Evolutionary conservation across 2,113 vertebrate genomes (phyloP), one percentile per base, ranked within the genome.

Genomic region (Nanorana parkeri): DNA sequence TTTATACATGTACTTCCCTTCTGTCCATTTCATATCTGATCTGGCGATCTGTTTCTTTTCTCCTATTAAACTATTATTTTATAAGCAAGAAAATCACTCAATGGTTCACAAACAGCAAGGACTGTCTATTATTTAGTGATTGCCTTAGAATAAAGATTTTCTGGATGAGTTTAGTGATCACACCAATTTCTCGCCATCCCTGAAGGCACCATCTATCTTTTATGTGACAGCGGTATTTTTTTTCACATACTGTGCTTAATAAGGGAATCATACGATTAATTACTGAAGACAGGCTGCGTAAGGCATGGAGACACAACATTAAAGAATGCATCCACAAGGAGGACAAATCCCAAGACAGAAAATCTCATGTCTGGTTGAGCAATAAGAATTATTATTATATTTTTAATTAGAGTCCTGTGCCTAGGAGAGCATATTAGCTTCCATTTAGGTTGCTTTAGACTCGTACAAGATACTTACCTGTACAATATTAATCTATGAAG

Each of bases 191-290:
- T 77, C 41, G 23, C 36, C 60, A 28, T 52, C 61, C 61, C 75
- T 21, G 23, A 51, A 63, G 60, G 23, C 41, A 6, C 61, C 56
- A 65, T 77, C 41, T 77, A 51, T 77, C 75, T 77, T 65, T 51
- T 52, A 77, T 77, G n/a, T 77, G 75, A 65, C 61, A 52, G 75
- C 1, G 23, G 32, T 26, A 26, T 77, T 65, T 65, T 36, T 64
- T 58, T 36, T 58, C n/a, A 21, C 29, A 64, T 52, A 51, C 75
- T 29, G 61, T 17, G 61, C 47, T 28, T 65, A 77, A 51, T 77
- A 65, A 17, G n/a, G 41, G 60, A 63, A 63, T 65, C 60, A 64
- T 47, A 77, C 64, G 26, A 32, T 78, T 67, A 78, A 78, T 78
- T 67, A 78, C 26, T 19, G 2, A 28, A 23, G 76, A 2, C 76